Conservation (phyloP, 1,140 invertebrate genomes). For the Leptopilina clavipes region DNA sequence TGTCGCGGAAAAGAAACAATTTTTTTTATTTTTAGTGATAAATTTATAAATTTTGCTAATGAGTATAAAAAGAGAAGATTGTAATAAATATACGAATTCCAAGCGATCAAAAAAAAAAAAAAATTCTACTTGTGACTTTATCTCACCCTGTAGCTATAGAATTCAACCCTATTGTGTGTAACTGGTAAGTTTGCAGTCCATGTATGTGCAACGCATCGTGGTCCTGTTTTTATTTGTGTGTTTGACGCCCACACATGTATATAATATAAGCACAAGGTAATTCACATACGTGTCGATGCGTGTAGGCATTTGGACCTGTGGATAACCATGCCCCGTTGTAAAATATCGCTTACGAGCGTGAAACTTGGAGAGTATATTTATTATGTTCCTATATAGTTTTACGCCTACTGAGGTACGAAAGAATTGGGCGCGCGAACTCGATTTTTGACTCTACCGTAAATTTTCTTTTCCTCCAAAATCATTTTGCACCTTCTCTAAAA, state of each 20-base stretch:
- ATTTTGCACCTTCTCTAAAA: no score
- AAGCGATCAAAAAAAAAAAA: no score
- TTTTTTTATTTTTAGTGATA: no score
- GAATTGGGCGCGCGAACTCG: not conserved
- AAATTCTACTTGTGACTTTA: constrained; percentile 5
- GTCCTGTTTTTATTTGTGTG: constrained; percentile 28
- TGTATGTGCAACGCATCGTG: constrained; percentile 41
- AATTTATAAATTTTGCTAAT: no score
- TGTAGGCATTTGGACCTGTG: constrained; percentile 40
- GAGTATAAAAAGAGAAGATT: no score
- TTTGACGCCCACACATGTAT: constrained; percentile 46
- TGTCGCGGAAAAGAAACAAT: no score
- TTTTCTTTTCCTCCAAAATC: constrained; percentile 41
- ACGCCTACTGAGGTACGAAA: constrained; percentile 45
- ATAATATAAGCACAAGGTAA: not conserved
- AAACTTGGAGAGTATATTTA: constrained; percentile 40
- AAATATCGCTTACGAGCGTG: constrained; percentile 40
- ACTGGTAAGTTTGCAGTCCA: constrained; percentile 40
- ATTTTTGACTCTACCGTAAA: not conserved
- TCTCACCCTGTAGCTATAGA: constrained; percentile 41
- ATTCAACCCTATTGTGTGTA: constrained; percentile 43
- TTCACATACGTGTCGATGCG: constrained; percentile 10
- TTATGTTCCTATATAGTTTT: constrained; percentile 50
- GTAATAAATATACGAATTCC: no score
- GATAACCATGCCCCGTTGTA: constrained; percentile 34